Evolutionary conservation across 1,140 invertebrate species (phyloP), one percentile per base, ranked within the genome.

Genomic region (Bilobella aurantiaca): DNA sequence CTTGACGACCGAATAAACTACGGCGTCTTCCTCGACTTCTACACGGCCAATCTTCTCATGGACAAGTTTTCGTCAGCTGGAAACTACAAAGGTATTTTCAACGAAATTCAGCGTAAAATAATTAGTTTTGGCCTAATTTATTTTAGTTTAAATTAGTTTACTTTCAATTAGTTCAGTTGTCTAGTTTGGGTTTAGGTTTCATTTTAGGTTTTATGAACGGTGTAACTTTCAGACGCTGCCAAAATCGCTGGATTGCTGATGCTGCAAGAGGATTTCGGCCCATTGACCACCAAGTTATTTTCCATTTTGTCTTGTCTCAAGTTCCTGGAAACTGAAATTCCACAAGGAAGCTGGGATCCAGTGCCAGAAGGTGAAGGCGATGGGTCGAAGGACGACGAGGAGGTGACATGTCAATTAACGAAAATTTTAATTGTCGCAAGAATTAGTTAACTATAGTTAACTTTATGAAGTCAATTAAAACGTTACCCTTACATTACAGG

Each of bases 21-120:
- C 79, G 94, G 95, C 1, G 77, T 98, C 31, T 96, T 96, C 75
- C 82, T 90, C 18, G 91, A 97, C 78, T 77, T 85, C 63, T 87
- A 86, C 72, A 79, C 82, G 46, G 85, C 84, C 47, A 93, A 91
- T 78, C 78, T 95, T 18, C 76, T 94, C n/a, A 82, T 97, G 79
- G 86, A 96, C 73, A 78, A 81, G 32, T 87, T 92, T 70, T 76
- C 96, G 23, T 84, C 87, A 73, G 77, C 80, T 2, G 77, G 86
- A 59, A 81, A 93, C 74, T 87, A 79, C 76, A 64, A 69, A 67
- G 75, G 78, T 78, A 49, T 2, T 23, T 74, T 53, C 47, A 46
- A n/a, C n/a, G n/a, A n/a, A n/a, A n/a, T n/a, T n/a, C n/a, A n/a
- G n/a, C n/a, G n/a, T n/a, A n/a, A n/a, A n/a, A n/a, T n/a, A n/a